These are phyloP conservation scores for Lates calcarifer DNA, from an alignment of 2,113 vertebrate species.

Conservation along the genomic window DNA sequence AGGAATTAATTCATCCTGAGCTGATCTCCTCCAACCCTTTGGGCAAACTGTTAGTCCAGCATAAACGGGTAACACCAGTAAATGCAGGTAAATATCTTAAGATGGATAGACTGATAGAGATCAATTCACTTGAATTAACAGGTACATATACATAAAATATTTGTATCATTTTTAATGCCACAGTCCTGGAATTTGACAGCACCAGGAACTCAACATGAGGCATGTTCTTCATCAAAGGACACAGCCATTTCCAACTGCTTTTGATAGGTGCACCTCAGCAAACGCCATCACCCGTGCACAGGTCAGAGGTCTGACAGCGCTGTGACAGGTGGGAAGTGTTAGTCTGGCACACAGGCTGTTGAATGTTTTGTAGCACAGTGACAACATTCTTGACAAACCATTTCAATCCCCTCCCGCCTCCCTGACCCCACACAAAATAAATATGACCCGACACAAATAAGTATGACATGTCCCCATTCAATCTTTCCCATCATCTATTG, in stretches of 20 bases:
- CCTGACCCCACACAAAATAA: slow-evolving; percentile 77
- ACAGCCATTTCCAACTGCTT: slow-evolving; percentile 31
- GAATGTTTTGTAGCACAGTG: slow-evolving; percentile 62
- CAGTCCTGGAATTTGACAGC: slow-evolving; percentile 19
- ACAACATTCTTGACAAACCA: slow-evolving; percentile 78
- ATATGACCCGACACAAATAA: slow-evolving; percentile 79
- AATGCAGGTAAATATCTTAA: slow-evolving; percentile 9
- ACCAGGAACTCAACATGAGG: neutral
- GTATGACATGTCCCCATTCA: slow-evolving; percentile 74
- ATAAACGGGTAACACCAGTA: slow-evolving; percentile 48
- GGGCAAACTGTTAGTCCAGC: slow-evolving; percentile 40
- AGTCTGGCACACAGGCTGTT: slow-evolving; percentile 37
- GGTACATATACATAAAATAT: neutral
- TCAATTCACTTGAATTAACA: slow-evolving; percentile 1
- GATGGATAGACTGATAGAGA: neutral
- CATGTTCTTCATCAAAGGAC: slow-evolving; percentile 13
- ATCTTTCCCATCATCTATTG: slow-evolving; percentile 69
- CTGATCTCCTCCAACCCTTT: slow-evolving; percentile 42
- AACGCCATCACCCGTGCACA: slow-evolving; percentile 25
- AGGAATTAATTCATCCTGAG: slow-evolving; percentile 49
- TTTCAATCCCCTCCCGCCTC: slow-evolving; percentile 62
- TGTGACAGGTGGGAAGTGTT: slow-evolving; percentile 72
- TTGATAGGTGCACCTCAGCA: slow-evolving; percentile 21
- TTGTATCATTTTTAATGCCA: neutral
- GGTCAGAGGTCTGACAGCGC: slow-evolving; percentile 64